Evolutionary conservation across 1,140 invertebrate genomes (phyloP).

Genomic region (Physella acuta): DNA sequence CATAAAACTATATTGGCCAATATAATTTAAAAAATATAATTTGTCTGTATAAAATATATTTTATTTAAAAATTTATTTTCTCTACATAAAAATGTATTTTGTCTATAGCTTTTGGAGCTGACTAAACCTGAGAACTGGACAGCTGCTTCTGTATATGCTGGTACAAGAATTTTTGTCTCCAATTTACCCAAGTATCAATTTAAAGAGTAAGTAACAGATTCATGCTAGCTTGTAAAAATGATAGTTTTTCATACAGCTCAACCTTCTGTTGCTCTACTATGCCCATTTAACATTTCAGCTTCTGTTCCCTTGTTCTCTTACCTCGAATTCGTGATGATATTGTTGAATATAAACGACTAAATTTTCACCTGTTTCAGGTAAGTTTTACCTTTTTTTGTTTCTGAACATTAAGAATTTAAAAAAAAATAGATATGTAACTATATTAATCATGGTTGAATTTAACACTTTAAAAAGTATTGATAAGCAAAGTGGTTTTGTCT

Average conservation of each 20-base stretch:
- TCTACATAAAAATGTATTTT: no score
- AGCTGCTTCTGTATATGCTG: constrained; percentile 94
- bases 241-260: neutral
- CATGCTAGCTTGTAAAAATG: neutral
- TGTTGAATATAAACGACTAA: constrained; percentile 90
- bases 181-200: constrained; percentile 67
- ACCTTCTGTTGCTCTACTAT: neutral
- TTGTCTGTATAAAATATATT: no score
- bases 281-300: constrained; percentile 62
- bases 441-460: neutral
- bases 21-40: no score
- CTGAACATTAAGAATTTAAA: neutral
- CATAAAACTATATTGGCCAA: no score
- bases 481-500: no score
- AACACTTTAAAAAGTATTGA: no score
- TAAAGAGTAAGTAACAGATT: constrained; percentile 27
- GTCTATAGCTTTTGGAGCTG: constrained; percentile 76
- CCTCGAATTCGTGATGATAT: constrained; percentile 94
- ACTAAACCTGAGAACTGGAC: constrained; percentile 68
- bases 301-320: constrained; percentile 90
- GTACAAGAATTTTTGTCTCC: constrained; percentile 92
- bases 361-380: constrained; percentile 91
- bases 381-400: no score
- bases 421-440: neutral
- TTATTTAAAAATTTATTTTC: no score